Conservation (phyloP, 2,888 invertebrate species). For the Gonocerus acuteangulatus region DNA sequence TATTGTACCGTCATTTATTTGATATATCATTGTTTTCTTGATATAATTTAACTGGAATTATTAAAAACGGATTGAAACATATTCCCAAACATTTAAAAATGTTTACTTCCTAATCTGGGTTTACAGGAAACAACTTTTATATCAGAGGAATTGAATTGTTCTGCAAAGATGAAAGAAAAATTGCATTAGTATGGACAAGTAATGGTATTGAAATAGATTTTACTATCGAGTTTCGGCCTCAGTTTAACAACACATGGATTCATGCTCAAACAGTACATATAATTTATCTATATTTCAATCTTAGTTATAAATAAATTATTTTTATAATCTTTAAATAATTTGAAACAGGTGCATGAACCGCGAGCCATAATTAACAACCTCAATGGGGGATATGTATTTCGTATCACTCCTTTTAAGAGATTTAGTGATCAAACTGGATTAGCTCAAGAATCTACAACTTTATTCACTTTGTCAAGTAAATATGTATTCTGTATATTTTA, state of each 20-base stretch:
- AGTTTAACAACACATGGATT: not conserved
- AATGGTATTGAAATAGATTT: not conserved
- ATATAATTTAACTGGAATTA: too few species aligned
- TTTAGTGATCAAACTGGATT: not conserved
- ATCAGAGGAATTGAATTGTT: not conserved
- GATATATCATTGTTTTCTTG: too few species aligned
- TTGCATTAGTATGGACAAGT: not conserved
- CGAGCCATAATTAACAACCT: not conserved
- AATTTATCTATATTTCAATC: too few species aligned
- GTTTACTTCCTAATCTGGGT: too few species aligned
- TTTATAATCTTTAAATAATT: too few species aligned
- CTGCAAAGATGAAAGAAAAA: not conserved
- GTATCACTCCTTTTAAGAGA: not conserved
- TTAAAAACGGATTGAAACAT: too few species aligned
- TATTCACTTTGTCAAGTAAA: not conserved
- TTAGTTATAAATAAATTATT: too few species aligned
- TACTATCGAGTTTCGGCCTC: conserved; percentile 1
- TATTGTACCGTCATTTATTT: too few species aligned
- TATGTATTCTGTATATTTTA: too few species aligned
- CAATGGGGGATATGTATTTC: conserved; percentile 6
- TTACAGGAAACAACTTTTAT: too few species aligned
- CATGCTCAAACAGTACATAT: not conserved
- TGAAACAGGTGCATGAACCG: too few species aligned
- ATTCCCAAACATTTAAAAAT: too few species aligned
- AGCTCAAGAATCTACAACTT: not conserved